A percentile compares a stretch with the other conserved stretches of the same genome.
Evolutionary conservation across 2,113 vertebrate genomes (phyloP).

Genomic region (Saguinus imperator): DNA sequence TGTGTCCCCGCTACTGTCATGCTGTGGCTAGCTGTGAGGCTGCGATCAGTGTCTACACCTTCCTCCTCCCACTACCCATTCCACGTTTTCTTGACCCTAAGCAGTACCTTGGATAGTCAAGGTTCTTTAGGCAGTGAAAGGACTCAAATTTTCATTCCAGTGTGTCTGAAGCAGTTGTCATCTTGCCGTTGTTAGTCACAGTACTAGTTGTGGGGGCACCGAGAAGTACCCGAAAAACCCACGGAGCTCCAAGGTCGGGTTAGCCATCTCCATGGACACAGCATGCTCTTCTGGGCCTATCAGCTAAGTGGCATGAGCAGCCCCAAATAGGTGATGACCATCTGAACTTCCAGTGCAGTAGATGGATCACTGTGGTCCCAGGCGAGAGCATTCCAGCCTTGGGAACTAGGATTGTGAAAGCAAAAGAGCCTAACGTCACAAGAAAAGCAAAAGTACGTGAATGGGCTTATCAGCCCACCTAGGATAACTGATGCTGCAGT

Average conservation of each 20-base stretch:
- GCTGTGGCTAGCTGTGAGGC: neutral
- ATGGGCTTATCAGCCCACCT: fast-evolving
- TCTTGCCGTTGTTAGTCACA: neutral
- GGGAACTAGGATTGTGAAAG: neutral
- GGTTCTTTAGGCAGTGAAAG: neutral
- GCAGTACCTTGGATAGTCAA: fast-evolving
- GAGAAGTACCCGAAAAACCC: neutral
- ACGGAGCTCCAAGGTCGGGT: neutral
- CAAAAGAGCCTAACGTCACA: fast-evolving
- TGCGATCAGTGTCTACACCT: fast-evolving
- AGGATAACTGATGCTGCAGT: fast-evolving
- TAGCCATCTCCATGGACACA: fast-evolving
- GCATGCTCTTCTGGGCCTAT: fast-evolving
- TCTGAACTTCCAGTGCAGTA: fast-evolving
- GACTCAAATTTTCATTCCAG: fast-evolving
- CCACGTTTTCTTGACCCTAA: fast-evolving
- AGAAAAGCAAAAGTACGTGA: neutral
- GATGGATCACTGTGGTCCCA: neutral
- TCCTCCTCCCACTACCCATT: fast-evolving
- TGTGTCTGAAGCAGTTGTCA: no score
- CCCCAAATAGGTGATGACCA: fast-evolving
- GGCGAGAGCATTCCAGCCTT: fast-evolving
- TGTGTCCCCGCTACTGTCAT: fast-evolving
- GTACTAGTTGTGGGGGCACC: fast-evolving
- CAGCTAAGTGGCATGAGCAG: fast-evolving